A percentile compares a stretch with the other conserved stretches of the same genome.
Conservation (phyloP, 2,113 vertebrate species). For the Psilopogon haemacephalus region DNA sequence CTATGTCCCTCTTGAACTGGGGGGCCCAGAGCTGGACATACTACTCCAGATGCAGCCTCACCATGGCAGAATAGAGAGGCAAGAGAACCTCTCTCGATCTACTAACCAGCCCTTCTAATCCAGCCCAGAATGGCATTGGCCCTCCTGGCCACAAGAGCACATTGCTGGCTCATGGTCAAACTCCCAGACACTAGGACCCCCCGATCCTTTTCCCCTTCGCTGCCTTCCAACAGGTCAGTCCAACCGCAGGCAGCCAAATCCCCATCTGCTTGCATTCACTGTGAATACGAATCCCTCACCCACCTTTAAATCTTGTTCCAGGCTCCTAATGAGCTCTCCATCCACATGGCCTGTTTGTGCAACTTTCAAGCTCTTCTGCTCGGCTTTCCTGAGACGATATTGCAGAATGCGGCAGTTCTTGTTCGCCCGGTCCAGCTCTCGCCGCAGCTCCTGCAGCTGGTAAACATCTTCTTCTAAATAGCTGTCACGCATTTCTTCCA, state of each 20-base stretch:
- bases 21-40: too few relatives aligned
- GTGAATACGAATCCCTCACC: not conserved
- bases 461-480: slow-evolving; percentile 98
- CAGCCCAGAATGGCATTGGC: too few relatives aligned
- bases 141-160: too few relatives aligned
- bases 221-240: too few relatives aligned
- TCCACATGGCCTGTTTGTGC: slow-evolving; percentile 97
- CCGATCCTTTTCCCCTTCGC: too few relatives aligned
- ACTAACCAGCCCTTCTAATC: too few relatives aligned
- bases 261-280: not conserved
- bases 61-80: too few relatives aligned
- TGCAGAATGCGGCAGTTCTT: slow-evolving; percentile 98
- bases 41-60: too few relatives aligned
- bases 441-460: slow-evolving; percentile 95
- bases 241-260: not conserved
- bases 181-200: too few relatives aligned
- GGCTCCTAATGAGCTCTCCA: slow-evolving; percentile 89
- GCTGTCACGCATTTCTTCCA: slow-evolving; percentile 98
- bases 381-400: slow-evolving; percentile 95
- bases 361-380: slow-evolving; percentile 95
- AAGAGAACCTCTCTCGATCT: too few relatives aligned
- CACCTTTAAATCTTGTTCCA: slow-evolving; percentile 98
- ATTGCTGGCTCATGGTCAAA: too few relatives aligned
- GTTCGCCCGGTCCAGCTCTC: slow-evolving; percentile 95
- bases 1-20: too few relatives aligned